phyloP scores from a whole-genome alignment of 1,140 invertebrate species.

The Trachelipus rathkii region DNA sequence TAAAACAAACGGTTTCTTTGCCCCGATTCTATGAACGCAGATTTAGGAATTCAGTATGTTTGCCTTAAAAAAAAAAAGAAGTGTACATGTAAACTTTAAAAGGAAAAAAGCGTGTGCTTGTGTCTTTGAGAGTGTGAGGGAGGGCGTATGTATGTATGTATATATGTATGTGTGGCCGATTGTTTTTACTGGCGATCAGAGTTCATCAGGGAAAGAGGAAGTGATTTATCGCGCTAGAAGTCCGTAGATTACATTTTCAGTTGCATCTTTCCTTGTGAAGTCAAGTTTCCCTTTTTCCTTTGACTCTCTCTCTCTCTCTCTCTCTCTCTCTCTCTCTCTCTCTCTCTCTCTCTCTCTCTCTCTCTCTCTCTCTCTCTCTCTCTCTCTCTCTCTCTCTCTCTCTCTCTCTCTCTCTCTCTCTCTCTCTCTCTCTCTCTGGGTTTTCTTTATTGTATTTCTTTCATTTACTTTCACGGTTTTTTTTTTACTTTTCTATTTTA shows the following conservation, averaged over 20 bases:
- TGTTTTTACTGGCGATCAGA: slow-evolving; percentile 3
- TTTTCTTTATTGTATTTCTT: background rate
- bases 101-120: too few relatives aligned
- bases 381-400: background rate
- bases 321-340: background rate
- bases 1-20: too few relatives aligned
- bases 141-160: too few relatives aligned
- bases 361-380: background rate
- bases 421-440: background rate
- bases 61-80: too few relatives aligned
- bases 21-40: too few relatives aligned
- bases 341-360: background rate
- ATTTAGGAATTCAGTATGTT: too few relatives aligned
- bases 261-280: background rate
- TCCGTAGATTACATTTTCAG: background rate
- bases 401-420: background rate
- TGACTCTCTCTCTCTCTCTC: background rate
- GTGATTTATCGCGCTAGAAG: background rate
- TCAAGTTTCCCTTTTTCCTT: background rate
- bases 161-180: background rate
- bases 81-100: too few relatives aligned
- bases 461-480: background rate
- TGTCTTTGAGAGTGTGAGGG: too few relatives aligned
- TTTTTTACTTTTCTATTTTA: background rate
- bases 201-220: slow-evolving; percentile 2